Conservation (phyloP, 2,888 invertebrate genomes). For the Ormyrus rosae region DNA sequence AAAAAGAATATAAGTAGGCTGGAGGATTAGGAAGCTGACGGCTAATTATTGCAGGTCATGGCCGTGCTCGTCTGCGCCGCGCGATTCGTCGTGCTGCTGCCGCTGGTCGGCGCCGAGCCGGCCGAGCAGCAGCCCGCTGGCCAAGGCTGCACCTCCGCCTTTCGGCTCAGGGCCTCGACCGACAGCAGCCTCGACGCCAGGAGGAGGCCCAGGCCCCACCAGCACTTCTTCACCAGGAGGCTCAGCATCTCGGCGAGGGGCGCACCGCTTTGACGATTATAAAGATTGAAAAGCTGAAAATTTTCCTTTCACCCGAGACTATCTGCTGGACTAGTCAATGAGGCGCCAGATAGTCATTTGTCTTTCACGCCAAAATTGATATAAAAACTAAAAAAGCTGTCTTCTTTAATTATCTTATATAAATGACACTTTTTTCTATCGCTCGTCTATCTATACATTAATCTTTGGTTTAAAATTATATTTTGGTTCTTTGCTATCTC, state of each 20-base stretch:
- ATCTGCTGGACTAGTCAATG: too few relatives aligned
- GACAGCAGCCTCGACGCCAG: constrained; percentile 77
- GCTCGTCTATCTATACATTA: too few relatives aligned
- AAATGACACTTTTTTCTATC: too few relatives aligned
- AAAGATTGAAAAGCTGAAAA: background rate
- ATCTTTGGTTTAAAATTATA: too few relatives aligned
- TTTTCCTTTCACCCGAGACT: background rate
- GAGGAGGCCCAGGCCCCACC: constrained; percentile 66
- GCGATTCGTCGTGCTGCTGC: constrained; percentile 69
- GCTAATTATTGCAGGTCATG: constrained; percentile 79
- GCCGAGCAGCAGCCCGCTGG: constrained; percentile 68
- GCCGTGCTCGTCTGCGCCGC: constrained; percentile 84
- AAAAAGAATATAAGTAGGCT: too few relatives aligned
- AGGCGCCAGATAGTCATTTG: too few relatives aligned
- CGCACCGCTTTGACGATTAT: constrained; percentile 49
- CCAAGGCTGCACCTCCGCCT: constrained; percentile 70
- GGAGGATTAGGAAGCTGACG: too few relatives aligned
- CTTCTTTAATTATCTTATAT: too few relatives aligned
- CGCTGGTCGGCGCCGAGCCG: constrained; percentile 65
- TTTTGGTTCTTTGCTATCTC: too few relatives aligned
- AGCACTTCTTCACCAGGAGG: constrained; percentile 77
- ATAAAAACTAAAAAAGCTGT: too few relatives aligned
- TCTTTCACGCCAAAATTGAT: too few relatives aligned
- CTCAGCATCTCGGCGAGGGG: constrained; percentile 89
- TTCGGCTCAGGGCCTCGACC: constrained; percentile 86